Evolutionary conservation across 1,140 invertebrate species (phyloP).

Genomic region (Oreohelix idahoensis): DNA sequence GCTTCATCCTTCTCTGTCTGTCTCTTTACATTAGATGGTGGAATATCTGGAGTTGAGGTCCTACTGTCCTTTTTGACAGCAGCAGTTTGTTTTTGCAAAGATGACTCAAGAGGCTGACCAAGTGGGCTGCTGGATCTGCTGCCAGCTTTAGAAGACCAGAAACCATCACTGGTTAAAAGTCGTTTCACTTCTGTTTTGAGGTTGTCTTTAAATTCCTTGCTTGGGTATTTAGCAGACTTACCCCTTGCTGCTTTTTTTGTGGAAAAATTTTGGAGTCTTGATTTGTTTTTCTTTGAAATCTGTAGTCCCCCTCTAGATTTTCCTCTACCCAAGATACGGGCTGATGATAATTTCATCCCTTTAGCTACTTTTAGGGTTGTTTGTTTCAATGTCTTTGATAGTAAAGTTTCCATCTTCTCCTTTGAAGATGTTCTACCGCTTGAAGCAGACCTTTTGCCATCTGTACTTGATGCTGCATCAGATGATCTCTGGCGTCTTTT

Average conservation of each 20-base stretch:
- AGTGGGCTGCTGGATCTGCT: conserved; percentile 15
- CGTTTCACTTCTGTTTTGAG: conserved; percentile 3
- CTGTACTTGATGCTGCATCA: background rate
- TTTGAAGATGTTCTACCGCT: background rate
- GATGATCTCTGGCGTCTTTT: background rate
- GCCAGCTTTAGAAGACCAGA: conserved; percentile 4
- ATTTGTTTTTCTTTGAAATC: background rate
- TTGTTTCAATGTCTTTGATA: background rate
- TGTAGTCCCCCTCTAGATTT: background rate
- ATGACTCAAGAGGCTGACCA: background rate
- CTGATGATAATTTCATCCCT: background rate
- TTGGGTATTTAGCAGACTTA: background rate
- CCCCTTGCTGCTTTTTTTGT: background rate
- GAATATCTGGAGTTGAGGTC: conserved; percentile 14
- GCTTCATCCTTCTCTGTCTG: background rate
- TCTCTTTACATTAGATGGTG: background rate
- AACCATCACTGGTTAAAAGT: conserved; percentile 26
- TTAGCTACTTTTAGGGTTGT: background rate
- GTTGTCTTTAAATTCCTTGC: background rate
- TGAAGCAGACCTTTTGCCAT: background rate
- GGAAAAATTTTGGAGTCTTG: background rate
- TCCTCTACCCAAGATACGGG: background rate
- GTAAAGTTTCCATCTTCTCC: background rate
- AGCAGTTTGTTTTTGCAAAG: background rate
- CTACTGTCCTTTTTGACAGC: background rate